Evolutionary conservation across 1,140 invertebrate genomes (phyloP).

Genomic region (Triops longicaudatus): DNA sequence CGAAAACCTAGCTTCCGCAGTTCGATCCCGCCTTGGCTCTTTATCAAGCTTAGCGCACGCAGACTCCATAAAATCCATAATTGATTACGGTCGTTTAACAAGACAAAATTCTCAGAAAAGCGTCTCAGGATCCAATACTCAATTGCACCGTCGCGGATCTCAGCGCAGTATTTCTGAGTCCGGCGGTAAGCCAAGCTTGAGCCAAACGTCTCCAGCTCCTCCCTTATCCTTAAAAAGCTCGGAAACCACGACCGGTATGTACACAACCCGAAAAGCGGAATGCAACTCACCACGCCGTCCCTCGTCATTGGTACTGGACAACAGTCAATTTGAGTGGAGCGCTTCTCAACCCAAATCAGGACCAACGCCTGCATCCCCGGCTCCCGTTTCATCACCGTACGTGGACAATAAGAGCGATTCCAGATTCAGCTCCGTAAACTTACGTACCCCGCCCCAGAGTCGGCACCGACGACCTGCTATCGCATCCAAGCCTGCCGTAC

Average conservation of each 20-base stretch:
- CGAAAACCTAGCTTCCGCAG: slow-evolving; percentile 21
- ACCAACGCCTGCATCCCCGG: not conserved
- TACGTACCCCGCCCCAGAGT: not conserved
- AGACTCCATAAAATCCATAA: slow-evolving; percentile 26
- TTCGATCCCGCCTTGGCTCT: slow-evolving; percentile 25
- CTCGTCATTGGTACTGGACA: slow-evolving; percentile 23
- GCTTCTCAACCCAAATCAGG: not conserved
- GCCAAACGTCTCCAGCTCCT: slow-evolving; percentile 1
- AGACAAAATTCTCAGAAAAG: slow-evolving; percentile 20
- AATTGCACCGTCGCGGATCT: not conserved
- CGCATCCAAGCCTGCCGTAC: not conserved
- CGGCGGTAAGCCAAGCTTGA: not conserved
- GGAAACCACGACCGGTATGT: not conserved
- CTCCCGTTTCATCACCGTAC: not conserved
- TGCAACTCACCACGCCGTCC: slow-evolving; percentile 23
- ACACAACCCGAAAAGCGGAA: not conserved
- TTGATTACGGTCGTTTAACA: slow-evolving; percentile 20
- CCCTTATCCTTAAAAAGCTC: not conserved
- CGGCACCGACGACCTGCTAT: not conserved
- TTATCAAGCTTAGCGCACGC: slow-evolving; percentile 26
- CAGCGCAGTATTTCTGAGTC: not conserved
- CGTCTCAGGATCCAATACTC: slow-evolving; percentile 16
- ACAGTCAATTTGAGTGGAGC: slow-evolving; percentile 12
- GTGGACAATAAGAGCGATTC: not conserved
- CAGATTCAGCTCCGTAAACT: not conserved